These are phyloP conservation scores for Liasis olivaceus DNA, from an alignment of 2,797 vertebrate species.

Conservation along the genomic window DNA sequence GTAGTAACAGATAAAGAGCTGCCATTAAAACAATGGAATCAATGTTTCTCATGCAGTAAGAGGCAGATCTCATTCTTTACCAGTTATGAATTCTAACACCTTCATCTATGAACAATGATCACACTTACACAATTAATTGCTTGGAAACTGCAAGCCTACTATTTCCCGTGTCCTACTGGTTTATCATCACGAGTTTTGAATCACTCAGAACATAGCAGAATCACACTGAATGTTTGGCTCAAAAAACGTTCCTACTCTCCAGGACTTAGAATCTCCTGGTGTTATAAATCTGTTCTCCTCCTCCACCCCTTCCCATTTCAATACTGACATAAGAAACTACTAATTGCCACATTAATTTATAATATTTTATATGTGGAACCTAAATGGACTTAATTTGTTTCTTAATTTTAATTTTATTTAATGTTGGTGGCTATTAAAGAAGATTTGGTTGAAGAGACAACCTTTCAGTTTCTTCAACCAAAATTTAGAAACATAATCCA, in stretches of 20 bases:
- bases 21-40: background rate
- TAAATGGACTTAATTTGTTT: background rate
- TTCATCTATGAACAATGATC: background rate
- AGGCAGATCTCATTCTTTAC: background rate
- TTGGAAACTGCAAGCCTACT: background rate
- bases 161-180: background rate
- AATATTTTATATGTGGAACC: background rate
- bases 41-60: background rate
- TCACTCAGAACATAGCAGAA: background rate
- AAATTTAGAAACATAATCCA: constrained; percentile 3
- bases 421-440: background rate
- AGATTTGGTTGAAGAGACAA: background rate
- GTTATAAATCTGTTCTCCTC: background rate
- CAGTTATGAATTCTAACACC: constrained; percentile 30
- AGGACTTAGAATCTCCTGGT: background rate
- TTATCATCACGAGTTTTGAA: background rate
- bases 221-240: background rate
- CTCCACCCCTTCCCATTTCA: background rate
- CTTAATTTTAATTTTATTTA: background rate
- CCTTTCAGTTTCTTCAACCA: background rate
- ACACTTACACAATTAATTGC: background rate
- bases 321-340: background rate
- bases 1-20: background rate
- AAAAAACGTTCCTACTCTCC: background rate
- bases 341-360: background rate